Base-by-base conservation (phyloP, 1,140 invertebrate genomes). In the Papilio polytes region DNA sequence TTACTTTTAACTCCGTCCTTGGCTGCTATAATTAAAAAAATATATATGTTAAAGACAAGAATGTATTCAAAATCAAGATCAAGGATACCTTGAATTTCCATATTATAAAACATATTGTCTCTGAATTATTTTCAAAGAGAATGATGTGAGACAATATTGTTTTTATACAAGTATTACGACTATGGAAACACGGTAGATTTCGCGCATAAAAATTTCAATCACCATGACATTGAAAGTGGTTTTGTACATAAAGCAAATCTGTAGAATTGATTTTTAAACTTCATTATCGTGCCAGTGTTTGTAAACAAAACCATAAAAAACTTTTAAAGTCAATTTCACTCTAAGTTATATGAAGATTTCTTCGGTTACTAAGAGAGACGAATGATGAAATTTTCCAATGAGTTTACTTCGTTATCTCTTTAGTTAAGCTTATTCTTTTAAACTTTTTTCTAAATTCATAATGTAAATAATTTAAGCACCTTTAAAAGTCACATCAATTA, bases 221-320 rank as follows among this genome's bases (percentile, higher is more conserved):
- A 63, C 20, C 7, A 13, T 26, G 1, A 70, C 4, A 36, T 18
- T 70, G 63, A 70, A 70, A 70, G 13, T 41, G 36, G 36, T 41
- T 41, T 22, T 20, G 20, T 36, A 36, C 26, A 31, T 31, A 31
- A 66, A 66, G 26, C 9, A 31, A 70, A 70, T 6, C 63, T 70
- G 26, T 12, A 31, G 31, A 70, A 70, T 70, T 26, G 7, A 70
- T 70, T 70, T 70, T 36, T 26, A 36, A 70, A 70, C 63, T 13
- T 22, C 26, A 31, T 70, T 70, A 70, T 70, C 63, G 63, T 70
- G 7, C 63, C 31, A 6, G 63, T 70, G 26, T 70, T 70, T 31
- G 63, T 70, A 70, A 70, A 70, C 63, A 70, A 70, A 70, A 70
- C 63, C 22, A 70, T 70, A 70, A 70, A 36, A 70, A 63, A 26